These are phyloP conservation scores for Drosophila repleta DNA, from an alignment of 1,140 invertebrate genomes.

Conservation along the genomic window DNA sequence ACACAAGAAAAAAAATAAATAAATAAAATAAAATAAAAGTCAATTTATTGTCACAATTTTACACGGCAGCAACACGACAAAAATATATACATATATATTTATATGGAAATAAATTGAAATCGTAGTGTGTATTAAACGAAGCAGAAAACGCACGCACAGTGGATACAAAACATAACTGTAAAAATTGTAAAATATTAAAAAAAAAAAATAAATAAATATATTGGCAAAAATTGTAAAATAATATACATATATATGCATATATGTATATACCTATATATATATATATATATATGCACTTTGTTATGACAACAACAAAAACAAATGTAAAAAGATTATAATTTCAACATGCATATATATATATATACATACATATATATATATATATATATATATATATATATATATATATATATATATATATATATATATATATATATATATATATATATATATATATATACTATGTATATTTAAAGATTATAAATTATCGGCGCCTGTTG, in stretches of 20 bases:
- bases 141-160: slow-evolving; percentile 54
- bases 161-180: slow-evolving; percentile 27
- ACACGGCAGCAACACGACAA: slow-evolving; percentile 23
- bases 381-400: not conserved
- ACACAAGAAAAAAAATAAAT: slow-evolving; percentile 36
- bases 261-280: not conserved
- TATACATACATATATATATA: slow-evolving; percentile 3
- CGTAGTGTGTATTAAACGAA: slow-evolving; percentile 41
- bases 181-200: slow-evolving; percentile 20
- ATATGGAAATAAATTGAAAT: slow-evolving; percentile 16
- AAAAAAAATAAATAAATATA: slow-evolving; percentile 26
- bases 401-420: slow-evolving; percentile 1
- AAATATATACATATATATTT: not conserved
- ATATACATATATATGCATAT: not conserved
- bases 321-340: slow-evolving; percentile 30
- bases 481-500: slow-evolving; percentile 67
- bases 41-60: slow-evolving; percentile 43
- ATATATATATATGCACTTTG: slow-evolving; percentile 6
- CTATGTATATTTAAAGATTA: slow-evolving; percentile 46
- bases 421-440: too few species aligned
- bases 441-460: not conserved
- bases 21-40: slow-evolving; percentile 29
- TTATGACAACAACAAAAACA: slow-evolving; percentile 3
- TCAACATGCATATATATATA: slow-evolving; percentile 7
- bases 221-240: slow-evolving; percentile 10